Percentiles rank a stretch among this genome's conserved stretches.
phyloP scores from a whole-genome alignment of 2,797 vertebrate genomes.

The Mycteria americana region DNA sequence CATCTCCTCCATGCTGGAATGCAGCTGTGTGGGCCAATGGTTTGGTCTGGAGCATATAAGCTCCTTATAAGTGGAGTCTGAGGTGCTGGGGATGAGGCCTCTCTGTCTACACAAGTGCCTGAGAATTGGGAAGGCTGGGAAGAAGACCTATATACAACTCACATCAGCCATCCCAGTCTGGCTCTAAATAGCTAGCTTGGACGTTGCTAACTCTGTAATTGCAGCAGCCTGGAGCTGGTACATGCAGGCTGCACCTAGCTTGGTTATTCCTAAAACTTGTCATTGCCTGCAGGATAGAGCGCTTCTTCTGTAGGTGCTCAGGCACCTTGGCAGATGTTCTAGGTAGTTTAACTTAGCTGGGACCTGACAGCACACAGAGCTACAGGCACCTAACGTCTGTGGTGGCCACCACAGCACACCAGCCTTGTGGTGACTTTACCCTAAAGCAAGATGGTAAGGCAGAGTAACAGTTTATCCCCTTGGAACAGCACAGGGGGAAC shows the following conservation, averaged over 20 bases:
- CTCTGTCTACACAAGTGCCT: neutral
- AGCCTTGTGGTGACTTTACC: neutral
- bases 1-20: neutral
- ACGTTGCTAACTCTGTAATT: neutral
- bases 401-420: neutral
- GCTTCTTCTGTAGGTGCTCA: neutral
- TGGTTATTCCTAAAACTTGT: neutral
- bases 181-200: neutral
- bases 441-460: neutral
- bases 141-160: neutral
- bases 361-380: neutral
- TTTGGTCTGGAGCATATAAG: neutral
- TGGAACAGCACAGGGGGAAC: neutral
- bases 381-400: neutral
- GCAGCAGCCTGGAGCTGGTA: neutral
- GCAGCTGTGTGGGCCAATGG: neutral
- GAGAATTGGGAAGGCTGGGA: neutral
- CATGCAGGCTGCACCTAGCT: neutral
- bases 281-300: neutral
- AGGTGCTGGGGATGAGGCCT: neutral
- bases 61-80: neutral
- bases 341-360: neutral
- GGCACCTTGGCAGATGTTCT: neutral
- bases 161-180: neutral
- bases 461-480: neutral